phyloP scores from a whole-genome alignment of 1,140 invertebrate species.

The Drosophila lacteicornis region DNA sequence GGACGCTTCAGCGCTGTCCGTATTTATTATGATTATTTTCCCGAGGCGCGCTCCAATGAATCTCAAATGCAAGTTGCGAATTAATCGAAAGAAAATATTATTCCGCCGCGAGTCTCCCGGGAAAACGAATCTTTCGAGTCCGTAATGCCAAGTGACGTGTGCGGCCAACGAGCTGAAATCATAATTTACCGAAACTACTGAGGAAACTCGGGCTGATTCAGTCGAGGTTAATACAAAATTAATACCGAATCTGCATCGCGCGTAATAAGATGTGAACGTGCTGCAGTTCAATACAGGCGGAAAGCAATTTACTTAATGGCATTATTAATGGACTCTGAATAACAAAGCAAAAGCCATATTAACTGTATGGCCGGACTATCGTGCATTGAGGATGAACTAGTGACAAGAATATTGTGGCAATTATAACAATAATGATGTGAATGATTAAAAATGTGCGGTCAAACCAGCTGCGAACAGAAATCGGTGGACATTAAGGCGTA shows the following conservation, averaged over 20 bases:
- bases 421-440: slow-evolving; percentile 8
- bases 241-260: slow-evolving; percentile 26
- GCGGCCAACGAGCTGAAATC: slow-evolving; percentile 9
- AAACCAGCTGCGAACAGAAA: background rate
- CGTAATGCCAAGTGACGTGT: slow-evolving; percentile 59
- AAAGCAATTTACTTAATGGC: slow-evolving; percentile 45
- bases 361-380: background rate
- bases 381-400: background rate
- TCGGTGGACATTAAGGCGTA: background rate
- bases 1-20: slow-evolving; percentile 51
- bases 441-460: background rate
- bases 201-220: background rate
- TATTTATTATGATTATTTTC: slow-evolving; percentile 57
- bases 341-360: slow-evolving; percentile 9
- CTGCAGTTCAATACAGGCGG: slow-evolving; percentile 5
- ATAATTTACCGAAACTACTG: slow-evolving; percentile 24
- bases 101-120: slow-evolving; percentile 9
- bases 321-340: slow-evolving; percentile 37
- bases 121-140: slow-evolving; percentile 2
- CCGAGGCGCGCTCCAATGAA: slow-evolving; percentile 28
- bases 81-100: slow-evolving; percentile 50
- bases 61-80: slow-evolving; percentile 24
- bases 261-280: slow-evolving; percentile 29
- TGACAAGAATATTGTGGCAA: slow-evolving; percentile 17
- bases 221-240: slow-evolving; percentile 6